These are phyloP conservation scores for Dryas iulia DNA, from an alignment of 1,140 invertebrate genomes.

Conservation along the genomic window DNA sequence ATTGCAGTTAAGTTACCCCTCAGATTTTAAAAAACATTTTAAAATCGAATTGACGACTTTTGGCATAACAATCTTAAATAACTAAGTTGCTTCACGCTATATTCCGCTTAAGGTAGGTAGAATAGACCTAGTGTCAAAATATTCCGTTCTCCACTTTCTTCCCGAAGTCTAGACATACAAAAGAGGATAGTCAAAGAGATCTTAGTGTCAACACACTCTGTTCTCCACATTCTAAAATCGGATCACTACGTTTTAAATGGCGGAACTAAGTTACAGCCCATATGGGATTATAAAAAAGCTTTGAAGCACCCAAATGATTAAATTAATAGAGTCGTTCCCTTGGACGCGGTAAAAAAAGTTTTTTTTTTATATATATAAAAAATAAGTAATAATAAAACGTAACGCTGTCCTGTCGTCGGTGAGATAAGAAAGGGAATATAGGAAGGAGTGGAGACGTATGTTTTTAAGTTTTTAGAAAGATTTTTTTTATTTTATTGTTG, in stretches of 20 bases:
- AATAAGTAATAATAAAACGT: conserved; percentile 44
- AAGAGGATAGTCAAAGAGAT: no score
- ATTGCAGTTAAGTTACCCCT: neutral
- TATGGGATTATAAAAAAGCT: neutral
- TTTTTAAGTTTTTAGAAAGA: neutral
- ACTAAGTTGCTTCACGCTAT: no score
- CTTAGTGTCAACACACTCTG: no score
- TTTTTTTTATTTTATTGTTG: neutral
- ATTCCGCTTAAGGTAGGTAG: no score
- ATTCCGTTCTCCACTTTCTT: no score
- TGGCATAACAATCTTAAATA: neutral
- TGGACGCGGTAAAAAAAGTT: conserved; percentile 38
- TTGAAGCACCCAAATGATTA: conserved; percentile 23
- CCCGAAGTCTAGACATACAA: no score
- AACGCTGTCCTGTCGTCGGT: conserved; percentile 36
- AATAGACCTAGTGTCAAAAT: no score
- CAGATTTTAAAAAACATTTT: neutral
- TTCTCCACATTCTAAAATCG: no score
- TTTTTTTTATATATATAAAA: conserved; percentile 59
- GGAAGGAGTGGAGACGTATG: conserved; percentile 32
- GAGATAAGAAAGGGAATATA: conserved; percentile 33
- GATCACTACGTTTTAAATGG: no score
- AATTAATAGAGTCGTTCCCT: conserved; percentile 64
- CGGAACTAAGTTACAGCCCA: no score
- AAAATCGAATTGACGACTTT: neutral